These are phyloP conservation scores for Hydrozoanthus gracilis DNA, from an alignment of 92 coral and sea anemone species.

Conservation along the genomic window DNA sequence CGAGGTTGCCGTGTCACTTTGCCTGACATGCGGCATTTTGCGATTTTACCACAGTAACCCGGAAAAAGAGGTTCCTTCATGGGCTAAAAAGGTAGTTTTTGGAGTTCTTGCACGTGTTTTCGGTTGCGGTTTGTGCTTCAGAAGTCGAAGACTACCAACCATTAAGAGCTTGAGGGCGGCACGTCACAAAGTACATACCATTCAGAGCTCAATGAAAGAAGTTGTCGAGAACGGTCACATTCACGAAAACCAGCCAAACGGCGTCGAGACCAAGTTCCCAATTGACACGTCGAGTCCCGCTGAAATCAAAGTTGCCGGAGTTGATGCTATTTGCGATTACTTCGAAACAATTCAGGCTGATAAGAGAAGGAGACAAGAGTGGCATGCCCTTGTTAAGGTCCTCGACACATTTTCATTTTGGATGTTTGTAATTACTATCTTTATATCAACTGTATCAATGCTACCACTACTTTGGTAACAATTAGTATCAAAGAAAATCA, in stretches of 20 bases:
- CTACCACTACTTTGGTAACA: not conserved
- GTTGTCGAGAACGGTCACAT: slow-evolving; percentile 44
- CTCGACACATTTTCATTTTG: slow-evolving; percentile 60
- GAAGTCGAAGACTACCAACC: not conserved
- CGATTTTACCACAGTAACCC: slow-evolving; percentile 88
- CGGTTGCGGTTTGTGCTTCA: slow-evolving; percentile 46
- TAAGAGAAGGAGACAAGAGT: slow-evolving; percentile 47
- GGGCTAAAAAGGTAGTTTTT: slow-evolving; percentile 78
- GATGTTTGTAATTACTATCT: slow-evolving; percentile 43
- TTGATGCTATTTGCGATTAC: slow-evolving; percentile 51
- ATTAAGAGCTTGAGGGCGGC: not conserved
- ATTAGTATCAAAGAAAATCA: not conserved
- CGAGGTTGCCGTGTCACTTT: slow-evolving; percentile 80
- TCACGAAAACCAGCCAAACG: slow-evolving; percentile 21
- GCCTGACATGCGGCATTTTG: slow-evolving; percentile 80
- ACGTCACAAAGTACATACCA: not conserved
- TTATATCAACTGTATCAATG: slow-evolving; percentile 46
- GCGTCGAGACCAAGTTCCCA: not conserved
- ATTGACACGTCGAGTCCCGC: not conserved
- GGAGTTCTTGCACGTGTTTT: slow-evolving; percentile 75
- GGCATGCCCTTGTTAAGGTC: slow-evolving; percentile 62
- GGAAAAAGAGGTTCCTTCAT: slow-evolving; percentile 74
- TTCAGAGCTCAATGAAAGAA: not conserved
- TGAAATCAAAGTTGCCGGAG: slow-evolving; percentile 1
- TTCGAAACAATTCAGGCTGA: slow-evolving; percentile 51